Evolutionary conservation across 2,797 vertebrate species (phyloP), one percentile per base, ranked within the genome.

Genomic region (Sebastes diaconus): DNA sequence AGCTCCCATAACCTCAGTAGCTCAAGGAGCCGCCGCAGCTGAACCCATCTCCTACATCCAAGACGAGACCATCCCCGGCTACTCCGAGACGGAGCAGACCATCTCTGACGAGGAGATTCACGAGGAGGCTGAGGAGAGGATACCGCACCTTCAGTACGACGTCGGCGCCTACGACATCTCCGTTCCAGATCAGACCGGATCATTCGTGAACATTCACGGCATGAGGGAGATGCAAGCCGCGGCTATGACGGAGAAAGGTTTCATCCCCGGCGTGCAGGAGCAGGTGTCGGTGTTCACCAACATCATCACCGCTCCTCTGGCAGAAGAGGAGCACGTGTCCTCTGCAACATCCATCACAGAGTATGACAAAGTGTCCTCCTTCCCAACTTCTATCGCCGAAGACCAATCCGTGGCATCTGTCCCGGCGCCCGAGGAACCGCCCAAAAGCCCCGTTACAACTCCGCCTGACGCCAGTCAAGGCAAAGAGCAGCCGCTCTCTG

Each of bases 101-200:
- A 98, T 99, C 93, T 99, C 98, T n/a, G 98, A 99, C 29, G 98
- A 99, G 82, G 98, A 99, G 94, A 99, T 99, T 79, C 98, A 99
- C 0, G 98, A 99, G 22, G 98, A 99, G 84, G 96, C 97, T 0
- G 98, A 99, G 81, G 98, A 99, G 81, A 96, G 97, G 79, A 96
- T 98, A 59, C 96, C 96, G 36, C 97, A 98, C 73, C 95, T 99
- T 74, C 97, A 97, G 24, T 97, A 98, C 9, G 97, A 98, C 52
- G 94, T 97, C 1, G 95, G 93, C 32, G 69, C 95, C 1, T 98
- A 97, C n/a, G 96, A 98, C 70, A 94, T 98, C 88, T 97, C 98
- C 6, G 97, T 97, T 58, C 96, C 98, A 57, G 98, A 97, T 86
- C 96, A 96, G 81, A 95, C 97, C 0, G 94, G 93, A 60, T 95